These are phyloP conservation scores for Meteorus sp. DNA, from an alignment of 1,140 invertebrate genomes.

Conservation along the genomic window DNA sequence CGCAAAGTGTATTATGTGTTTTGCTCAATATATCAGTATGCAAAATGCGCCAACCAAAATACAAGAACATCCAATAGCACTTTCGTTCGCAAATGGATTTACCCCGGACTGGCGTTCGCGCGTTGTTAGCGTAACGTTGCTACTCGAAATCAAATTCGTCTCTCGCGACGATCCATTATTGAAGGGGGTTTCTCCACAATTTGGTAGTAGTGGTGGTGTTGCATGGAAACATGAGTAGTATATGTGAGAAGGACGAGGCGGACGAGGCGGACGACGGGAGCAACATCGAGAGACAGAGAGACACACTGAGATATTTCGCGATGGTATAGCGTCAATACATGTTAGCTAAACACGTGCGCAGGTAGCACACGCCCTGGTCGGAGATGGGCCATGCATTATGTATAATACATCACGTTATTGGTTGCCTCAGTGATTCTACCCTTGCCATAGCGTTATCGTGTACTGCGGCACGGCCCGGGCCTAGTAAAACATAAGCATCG, in stretches of 20 bases:
- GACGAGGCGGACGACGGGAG: not conserved
- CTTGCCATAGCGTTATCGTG: constrained; percentile 54
- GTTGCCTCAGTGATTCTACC: constrained; percentile 58
- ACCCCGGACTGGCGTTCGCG: constrained; percentile 10
- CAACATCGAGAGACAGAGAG: not conserved
- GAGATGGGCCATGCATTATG: constrained; percentile 54
- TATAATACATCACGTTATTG: constrained; percentile 62
- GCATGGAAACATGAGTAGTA: not conserved
- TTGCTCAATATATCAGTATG: not conserved
- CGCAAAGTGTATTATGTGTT: no score
- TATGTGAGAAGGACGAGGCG: not conserved
- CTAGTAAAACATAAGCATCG: constrained; percentile 61
- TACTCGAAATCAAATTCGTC: constrained; percentile 19
- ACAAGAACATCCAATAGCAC: constrained; percentile 21
- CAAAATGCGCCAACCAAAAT: constrained; percentile 7
- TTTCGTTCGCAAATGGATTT: constrained; percentile 19
- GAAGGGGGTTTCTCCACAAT: constrained; percentile 1
- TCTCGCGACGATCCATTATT: constrained; percentile 23
- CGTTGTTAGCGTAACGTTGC: constrained; percentile 1
- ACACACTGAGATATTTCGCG: constrained; percentile 8
- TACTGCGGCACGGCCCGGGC: constrained; percentile 38
- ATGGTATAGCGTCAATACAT: constrained; percentile 19
- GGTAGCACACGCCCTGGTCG: constrained; percentile 23
- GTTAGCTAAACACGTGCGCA: constrained; percentile 14
- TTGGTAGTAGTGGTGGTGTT: not conserved